Percentiles rank a stretch among this genome's conserved stretches.
phyloP scores from a whole-genome alignment of 1,140 invertebrate species.

The Plectrocnemia conspersa region DNA sequence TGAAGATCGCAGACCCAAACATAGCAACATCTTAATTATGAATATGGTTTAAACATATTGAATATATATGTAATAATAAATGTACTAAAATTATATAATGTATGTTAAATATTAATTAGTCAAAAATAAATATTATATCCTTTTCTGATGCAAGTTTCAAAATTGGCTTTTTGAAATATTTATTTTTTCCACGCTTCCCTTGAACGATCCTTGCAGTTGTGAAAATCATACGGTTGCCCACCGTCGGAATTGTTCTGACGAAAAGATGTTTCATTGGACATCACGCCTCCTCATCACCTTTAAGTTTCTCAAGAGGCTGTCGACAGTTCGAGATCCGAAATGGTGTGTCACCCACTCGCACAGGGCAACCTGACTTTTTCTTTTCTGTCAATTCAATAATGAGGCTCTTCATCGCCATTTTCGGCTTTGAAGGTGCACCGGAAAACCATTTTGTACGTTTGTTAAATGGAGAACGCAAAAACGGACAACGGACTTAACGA shows the following conservation, averaged over 20 bases:
- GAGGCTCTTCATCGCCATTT: conserved; percentile 9
- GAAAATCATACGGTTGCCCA: not conserved
- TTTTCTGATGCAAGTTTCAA: conserved; percentile 33
- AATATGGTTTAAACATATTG: conserved; percentile 32
- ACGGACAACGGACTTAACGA: too few species aligned
- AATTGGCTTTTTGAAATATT: conserved; percentile 17
- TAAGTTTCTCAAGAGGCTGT: conserved; percentile 10
- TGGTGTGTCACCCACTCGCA: conserved; percentile 7
- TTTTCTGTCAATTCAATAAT: conserved; percentile 11
- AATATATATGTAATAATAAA: conserved; percentile 25
- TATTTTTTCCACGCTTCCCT: conserved; percentile 2
- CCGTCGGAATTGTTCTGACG: conserved; percentile 7
- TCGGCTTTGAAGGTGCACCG: not conserved
- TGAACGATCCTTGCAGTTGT: not conserved
- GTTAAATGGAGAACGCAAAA: not conserved
- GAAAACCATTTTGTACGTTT: not conserved
- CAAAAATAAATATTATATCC: conserved; percentile 35
- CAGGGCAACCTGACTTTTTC: conserved; percentile 1
- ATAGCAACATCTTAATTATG: conserved; percentile 33
- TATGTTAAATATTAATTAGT: conserved; percentile 35
- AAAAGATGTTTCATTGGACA: conserved; percentile 7
- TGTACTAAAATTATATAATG: conserved; percentile 27
- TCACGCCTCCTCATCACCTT: conserved; percentile 10
- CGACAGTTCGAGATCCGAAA: conserved; percentile 9
- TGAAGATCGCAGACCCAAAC: conserved; percentile 35